phyloP scores from a whole-genome alignment of 1,140 invertebrate species.

The Zelostemma sp. region DNA sequence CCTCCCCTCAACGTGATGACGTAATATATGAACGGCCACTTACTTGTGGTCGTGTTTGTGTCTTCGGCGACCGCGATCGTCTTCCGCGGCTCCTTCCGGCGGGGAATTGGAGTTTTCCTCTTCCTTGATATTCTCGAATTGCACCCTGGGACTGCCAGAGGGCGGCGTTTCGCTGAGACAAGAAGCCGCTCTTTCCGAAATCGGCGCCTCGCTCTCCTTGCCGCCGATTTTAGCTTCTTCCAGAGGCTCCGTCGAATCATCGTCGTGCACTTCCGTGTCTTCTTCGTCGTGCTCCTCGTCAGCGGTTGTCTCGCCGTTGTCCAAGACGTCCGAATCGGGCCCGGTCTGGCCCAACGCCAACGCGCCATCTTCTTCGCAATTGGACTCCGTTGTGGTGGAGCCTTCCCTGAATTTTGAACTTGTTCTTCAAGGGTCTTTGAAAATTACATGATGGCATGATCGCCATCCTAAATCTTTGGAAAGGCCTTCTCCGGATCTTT shows the following conservation, averaged over 20 bases:
- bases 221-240: constrained; percentile 36
- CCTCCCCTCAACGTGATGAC: too few relatives aligned
- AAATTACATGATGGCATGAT: too few relatives aligned
- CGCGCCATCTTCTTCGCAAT: constrained; percentile 55
- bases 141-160: constrained; percentile 64
- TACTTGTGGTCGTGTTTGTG: constrained; percentile 70
- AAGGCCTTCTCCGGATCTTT: too few relatives aligned
- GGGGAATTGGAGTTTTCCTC: constrained; percentile 44
- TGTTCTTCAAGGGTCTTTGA: too few relatives aligned
- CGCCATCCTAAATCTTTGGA: too few relatives aligned
- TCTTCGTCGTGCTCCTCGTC: constrained; percentile 30
- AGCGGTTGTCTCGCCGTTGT: constrained; percentile 46
- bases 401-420: constrained; percentile 55
- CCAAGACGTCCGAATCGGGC: constrained; percentile 43
- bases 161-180: constrained; percentile 55
- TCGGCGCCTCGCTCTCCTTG: constrained; percentile 65
- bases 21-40: neutral
- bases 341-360: constrained; percentile 14
- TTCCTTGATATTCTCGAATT: constrained; percentile 67
- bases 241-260: constrained; percentile 21
- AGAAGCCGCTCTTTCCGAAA: constrained; percentile 68
- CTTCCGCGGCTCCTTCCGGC: constrained; percentile 42
- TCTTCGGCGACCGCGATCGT: constrained; percentile 58
- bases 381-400: constrained; percentile 56
- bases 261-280: constrained; percentile 44